A percentile compares a stretch with the other conserved stretches of the same genome.
Conservation (phyloP, 1,140 invertebrate genomes). For the Copidosoma floridanum region DNA sequence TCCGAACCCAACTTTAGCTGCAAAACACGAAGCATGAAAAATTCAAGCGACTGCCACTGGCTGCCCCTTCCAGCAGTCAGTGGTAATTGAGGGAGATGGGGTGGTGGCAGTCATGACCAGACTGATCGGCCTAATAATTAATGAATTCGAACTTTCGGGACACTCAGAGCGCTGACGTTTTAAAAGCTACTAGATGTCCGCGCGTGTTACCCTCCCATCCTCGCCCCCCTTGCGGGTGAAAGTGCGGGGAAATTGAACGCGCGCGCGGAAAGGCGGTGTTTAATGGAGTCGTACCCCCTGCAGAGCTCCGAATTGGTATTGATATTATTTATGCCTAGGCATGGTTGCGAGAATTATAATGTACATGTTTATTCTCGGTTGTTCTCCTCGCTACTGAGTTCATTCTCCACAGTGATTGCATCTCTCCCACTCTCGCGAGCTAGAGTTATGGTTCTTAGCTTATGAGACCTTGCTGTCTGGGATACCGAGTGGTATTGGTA, state of each 20-base stretch:
- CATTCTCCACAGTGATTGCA: too few species aligned
- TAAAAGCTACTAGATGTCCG: slow-evolving; percentile 11
- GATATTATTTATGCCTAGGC: slow-evolving; percentile 38
- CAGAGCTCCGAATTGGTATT: slow-evolving; percentile 40
- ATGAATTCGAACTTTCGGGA: background rate
- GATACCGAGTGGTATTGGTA: too few species aligned
- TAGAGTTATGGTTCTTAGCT: too few species aligned
- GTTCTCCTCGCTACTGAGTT: too few species aligned
- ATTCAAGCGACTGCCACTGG: background rate
- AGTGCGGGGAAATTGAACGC: background rate
- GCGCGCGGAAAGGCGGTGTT: slow-evolving; percentile 16
- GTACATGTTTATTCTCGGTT: too few species aligned
- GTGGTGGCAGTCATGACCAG: too few species aligned
- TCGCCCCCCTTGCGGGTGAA: background rate
- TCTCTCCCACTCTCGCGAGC: too few species aligned
- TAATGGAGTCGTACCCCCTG: slow-evolving; percentile 31
- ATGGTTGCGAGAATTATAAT: slow-evolving; percentile 13
- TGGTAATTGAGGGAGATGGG: too few species aligned
- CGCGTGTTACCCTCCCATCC: too few species aligned
- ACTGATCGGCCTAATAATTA: too few species aligned
- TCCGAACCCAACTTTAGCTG: too few species aligned
- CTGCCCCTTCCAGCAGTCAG: background rate
- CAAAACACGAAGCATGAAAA: background rate
- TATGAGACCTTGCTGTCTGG: too few species aligned
- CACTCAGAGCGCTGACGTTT: slow-evolving; percentile 6